Conservation (phyloP, 2,888 invertebrate species). For the Drosophila dives region DNA sequence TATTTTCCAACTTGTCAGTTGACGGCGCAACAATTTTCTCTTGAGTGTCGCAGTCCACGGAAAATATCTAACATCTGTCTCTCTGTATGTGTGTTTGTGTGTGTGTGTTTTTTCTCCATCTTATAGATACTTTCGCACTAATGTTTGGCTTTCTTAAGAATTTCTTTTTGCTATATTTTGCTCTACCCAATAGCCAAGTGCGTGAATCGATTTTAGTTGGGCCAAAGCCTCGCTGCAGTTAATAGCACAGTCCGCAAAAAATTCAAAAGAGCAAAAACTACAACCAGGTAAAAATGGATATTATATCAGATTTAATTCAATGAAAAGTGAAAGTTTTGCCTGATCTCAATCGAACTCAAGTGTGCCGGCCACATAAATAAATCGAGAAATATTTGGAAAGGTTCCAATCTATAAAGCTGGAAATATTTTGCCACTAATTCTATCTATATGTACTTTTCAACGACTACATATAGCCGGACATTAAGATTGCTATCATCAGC, state of each 20-base stretch:
- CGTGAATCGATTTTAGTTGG: slow-evolving; percentile 75
- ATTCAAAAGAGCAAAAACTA: slow-evolving; percentile 13
- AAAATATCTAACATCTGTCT: slow-evolving; percentile 14
- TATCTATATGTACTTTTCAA: slow-evolving; percentile 11
- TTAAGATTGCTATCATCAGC: slow-evolving; percentile 47
- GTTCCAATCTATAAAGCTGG: slow-evolving; percentile 72
- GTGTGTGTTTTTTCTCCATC: slow-evolving; percentile 33
- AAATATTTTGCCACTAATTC: slow-evolving; percentile 50
- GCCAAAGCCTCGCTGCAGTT: slow-evolving; percentile 80
- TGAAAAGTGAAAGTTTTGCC: slow-evolving; percentile 34
- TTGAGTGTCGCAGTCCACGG: slow-evolving; percentile 42
- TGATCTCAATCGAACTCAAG: slow-evolving; percentile 57
- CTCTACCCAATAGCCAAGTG: slow-evolving; percentile 59
- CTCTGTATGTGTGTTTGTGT: slow-evolving; percentile 15
- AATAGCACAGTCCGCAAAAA: slow-evolving; percentile 66
- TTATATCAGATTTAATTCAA: neutral
- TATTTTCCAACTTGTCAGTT: slow-evolving; percentile 52
- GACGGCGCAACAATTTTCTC: slow-evolving; percentile 47
- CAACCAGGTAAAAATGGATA: slow-evolving; percentile 43
- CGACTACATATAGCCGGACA: slow-evolving; percentile 35
- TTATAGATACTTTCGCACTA: slow-evolving; percentile 51
- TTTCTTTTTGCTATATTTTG: slow-evolving; percentile 61
- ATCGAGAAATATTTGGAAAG: slow-evolving; percentile 54
- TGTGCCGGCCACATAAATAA: slow-evolving; percentile 69
- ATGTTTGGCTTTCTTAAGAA: slow-evolving; percentile 51